Evolutionary conservation across 2,888 invertebrate genomes (phyloP), one percentile per base, ranked within the genome.

Genomic region (Dioctria linearis): DNA sequence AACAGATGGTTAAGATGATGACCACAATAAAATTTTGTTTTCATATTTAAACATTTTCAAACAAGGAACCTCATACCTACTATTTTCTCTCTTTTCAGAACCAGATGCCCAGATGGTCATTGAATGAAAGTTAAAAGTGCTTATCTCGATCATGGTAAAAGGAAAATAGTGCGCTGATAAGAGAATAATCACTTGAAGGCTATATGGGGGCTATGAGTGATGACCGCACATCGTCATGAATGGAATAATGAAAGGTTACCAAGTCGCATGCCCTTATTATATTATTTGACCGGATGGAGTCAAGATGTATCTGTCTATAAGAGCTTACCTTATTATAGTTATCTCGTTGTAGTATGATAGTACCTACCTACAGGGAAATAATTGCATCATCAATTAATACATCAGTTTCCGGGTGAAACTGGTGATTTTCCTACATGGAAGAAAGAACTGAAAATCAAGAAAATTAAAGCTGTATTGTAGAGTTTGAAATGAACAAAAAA

Each of bases 1-100:
- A 39, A 51, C 71, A 71, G 71, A 71, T 71, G 71, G 71, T 51
- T 71, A 71, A 54, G 71, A 71, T 71, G 71, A 71, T 40, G 71
- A 71, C 71, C 71, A 71, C 71, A 71, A 71, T 71, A 43, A n/a
- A 42, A 25, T 67, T 43, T 43, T 49, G 49, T 67, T 67, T 71
- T 71, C 51, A 71, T 71, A 49, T 49, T 51, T 51, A 49, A 54
- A 37, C 51, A 54, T 51, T 71, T 71, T 39, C 25, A 25, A 9
- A 13, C 39, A 51, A 71, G 40, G 13, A n/a, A 71, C 71, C 51
- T 39, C 37, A 25, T 25, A 25, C 71, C 71, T 51, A 39, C 25
- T 25, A 25, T 25, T 25, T 25, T 25, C 25, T 25, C 25, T 25
- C 25, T 25, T 25, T 25, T n/a, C n/a, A 25, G 25, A 25, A 25